Percentiles rank a stretch among this genome's conserved stretches.
These are phyloP conservation scores for Hoplostethus atlanticus DNA, from an alignment of 2,797 vertebrate genomes.

Conservation along the genomic window DNA sequence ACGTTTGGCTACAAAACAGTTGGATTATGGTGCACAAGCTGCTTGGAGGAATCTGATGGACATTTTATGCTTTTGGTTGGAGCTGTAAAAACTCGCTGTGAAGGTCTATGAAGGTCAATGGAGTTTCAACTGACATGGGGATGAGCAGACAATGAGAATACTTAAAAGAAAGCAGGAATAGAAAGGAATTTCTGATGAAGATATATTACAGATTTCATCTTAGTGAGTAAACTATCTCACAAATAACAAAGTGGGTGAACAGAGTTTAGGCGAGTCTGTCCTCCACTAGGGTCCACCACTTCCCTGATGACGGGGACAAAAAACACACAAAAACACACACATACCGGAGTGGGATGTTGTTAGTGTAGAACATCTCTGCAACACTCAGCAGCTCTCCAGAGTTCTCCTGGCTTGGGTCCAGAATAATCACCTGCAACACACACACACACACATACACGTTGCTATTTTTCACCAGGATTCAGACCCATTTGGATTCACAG, in stretches of 20 bases:
- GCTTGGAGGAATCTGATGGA: too few species aligned
- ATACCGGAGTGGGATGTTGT: slow-evolving; percentile 97
- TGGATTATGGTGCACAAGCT: too few species aligned
- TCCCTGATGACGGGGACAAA: slow-evolving; percentile 14
- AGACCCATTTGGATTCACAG: slow-evolving; percentile 15
- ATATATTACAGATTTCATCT: too few species aligned
- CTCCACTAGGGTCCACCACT: background rate
- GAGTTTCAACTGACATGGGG: too few species aligned
- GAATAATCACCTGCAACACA: slow-evolving; percentile 89
- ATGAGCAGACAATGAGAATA: too few species aligned
- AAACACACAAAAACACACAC: slow-evolving; percentile 21
- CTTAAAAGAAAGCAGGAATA: too few species aligned
- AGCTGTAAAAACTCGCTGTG: too few species aligned
- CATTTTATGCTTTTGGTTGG: too few species aligned
- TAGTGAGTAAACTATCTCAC: background rate
- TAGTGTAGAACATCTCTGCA: slow-evolving; percentile 98
- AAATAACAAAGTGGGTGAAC: background rate
- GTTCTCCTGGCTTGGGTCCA: slow-evolving; percentile 92
- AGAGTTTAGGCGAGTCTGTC: background rate
- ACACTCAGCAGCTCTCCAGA: slow-evolving; percentile 91
- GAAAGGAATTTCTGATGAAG: too few species aligned
- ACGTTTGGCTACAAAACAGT: too few species aligned
- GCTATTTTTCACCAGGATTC: background rate
- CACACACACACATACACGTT: slow-evolving; percentile 16
- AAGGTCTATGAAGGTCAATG: too few species aligned